Evolutionary conservation across 2,113 vertebrate species (phyloP), one percentile per base, ranked within the genome.

Genomic region (Columbina picui): DNA sequence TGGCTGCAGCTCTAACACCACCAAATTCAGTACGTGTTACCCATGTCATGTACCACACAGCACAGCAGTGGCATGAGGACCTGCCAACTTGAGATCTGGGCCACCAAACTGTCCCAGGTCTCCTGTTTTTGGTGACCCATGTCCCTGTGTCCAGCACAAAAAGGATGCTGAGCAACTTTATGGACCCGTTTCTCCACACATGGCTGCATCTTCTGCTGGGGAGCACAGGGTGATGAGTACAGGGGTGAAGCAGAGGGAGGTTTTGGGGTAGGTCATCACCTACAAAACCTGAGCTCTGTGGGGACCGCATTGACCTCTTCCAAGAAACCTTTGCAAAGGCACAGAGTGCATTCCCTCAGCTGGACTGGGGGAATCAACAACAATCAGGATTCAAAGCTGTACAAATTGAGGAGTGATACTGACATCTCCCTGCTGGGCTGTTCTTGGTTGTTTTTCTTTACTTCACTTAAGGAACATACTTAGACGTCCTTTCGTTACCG

Each of bases 221-320:
- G 23, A 57, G 14, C 1, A 0, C 45, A 21, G 41, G 15, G 9
- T 1, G 3, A 23, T 11, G 50, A 69, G 32, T 12, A 12, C n/a
- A 18, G 36, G 36, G 9, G 1, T 38, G 34, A 74, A 50, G 29
- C 5, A 36, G 22, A 45, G 36, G 41, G 41, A 70, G 27, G 12
- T 2, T 90, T 47, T 69, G 70, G 4, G 17, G 16, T 20, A n/a
- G 27, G 8, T 57, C 53, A 78, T 38, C 22, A 14, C 7, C 26
- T 45, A 36, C 45, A 61, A 50, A 71, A 52, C 53, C 18, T n/a
- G 47, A 50, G 3, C 8, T 39, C 21, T 73, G 59, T 20, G 38
- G 18, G 6, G 15, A 26, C 12, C 22, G 7, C n/a, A 3, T 0
- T 32, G 34, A 19, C 6, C 5, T 29, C 23, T 85, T 67, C 65